Evolutionary conservation across 2,113 vertebrate species (phyloP).

Genomic region (Sceloporus tristichus): DNA sequence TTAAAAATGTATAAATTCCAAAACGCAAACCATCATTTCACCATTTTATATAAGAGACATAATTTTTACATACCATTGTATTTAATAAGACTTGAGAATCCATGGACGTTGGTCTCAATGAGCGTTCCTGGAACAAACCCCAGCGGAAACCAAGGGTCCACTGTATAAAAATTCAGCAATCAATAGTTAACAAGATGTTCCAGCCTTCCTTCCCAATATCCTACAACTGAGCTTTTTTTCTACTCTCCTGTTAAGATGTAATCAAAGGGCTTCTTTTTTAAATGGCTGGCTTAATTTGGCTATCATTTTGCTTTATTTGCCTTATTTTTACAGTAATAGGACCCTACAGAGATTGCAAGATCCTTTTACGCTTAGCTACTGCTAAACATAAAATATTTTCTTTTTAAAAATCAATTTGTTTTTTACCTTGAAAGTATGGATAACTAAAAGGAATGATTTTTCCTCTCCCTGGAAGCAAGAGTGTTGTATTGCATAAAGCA

Average conservation of each 20-base stretch:
- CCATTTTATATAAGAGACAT: too few relatives aligned
- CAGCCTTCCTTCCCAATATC: neutral
- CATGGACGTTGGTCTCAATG: too few relatives aligned
- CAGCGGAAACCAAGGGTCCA: too few relatives aligned
- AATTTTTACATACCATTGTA: too few relatives aligned
- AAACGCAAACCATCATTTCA: too few relatives aligned
- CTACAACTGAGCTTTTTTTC: slow-evolving; percentile 28
- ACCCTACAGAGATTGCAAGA: slow-evolving; percentile 41
- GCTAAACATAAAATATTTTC: slow-evolving; percentile 4
- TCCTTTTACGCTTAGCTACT: slow-evolving; percentile 29
- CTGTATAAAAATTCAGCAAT: neutral
- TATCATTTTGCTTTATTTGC: slow-evolving; percentile 45
- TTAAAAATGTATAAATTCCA: too few relatives aligned
- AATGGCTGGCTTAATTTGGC: slow-evolving; percentile 43
- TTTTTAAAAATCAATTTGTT: slow-evolving; percentile 15
- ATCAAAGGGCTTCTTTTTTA: slow-evolving; percentile 31
- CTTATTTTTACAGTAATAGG: slow-evolving; percentile 55
- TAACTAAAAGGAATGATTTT: slow-evolving; percentile 9
- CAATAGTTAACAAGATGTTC: neutral
- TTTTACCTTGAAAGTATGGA: slow-evolving; percentile 6
- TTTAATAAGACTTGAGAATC: too few relatives aligned
- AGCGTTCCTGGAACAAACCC: too few relatives aligned
- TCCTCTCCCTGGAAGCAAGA: slow-evolving; percentile 17
- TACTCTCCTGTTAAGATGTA: slow-evolving; percentile 18
- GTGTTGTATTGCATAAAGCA: slow-evolving; percentile 41